Conservation (phyloP, 2,113 vertebrate genomes). For the Dolichallabes microphthalmus region DNA sequence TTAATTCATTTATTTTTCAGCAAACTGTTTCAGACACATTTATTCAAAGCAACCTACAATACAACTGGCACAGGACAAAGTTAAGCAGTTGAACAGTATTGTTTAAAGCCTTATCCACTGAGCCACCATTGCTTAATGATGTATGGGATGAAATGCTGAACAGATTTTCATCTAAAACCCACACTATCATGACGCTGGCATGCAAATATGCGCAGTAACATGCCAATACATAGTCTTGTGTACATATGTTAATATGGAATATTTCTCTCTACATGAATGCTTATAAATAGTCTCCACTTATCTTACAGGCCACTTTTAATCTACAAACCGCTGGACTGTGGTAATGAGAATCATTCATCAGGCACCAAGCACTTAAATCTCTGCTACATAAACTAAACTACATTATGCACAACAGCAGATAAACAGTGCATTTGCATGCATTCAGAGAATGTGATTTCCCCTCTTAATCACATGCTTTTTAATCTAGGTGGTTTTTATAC, state of each 20-base stretch:
- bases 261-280: neutral
- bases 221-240: neutral
- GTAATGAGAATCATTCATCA: conserved; percentile 45
- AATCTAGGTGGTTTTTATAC: neutral
- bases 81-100: neutral
- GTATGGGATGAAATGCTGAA: neutral
- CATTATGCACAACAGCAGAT: conserved; percentile 42
- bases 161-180: neutral
- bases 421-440: conserved; percentile 32
- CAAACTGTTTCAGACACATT: neutral
- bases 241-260: neutral
- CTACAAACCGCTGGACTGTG: conserved; percentile 12
- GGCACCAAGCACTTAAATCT: conserved; percentile 31
- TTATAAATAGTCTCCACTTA: neutral
- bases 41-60: neutral
- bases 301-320: conserved; percentile 15
- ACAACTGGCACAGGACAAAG: neutral
- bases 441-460: conserved; percentile 3
- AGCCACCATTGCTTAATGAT: neutral
- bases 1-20: too few species aligned
- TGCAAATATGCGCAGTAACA: neutral
- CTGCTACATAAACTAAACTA: conserved; percentile 25
- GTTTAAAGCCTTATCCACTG: neutral
- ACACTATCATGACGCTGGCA: neutral
- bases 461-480: conserved; percentile 33